A percentile compares a stretch with the other conserved stretches of the same genome.
phyloP scores from a whole-genome alignment of 2,113 vertebrate species.

The Lepus timidus region DNA sequence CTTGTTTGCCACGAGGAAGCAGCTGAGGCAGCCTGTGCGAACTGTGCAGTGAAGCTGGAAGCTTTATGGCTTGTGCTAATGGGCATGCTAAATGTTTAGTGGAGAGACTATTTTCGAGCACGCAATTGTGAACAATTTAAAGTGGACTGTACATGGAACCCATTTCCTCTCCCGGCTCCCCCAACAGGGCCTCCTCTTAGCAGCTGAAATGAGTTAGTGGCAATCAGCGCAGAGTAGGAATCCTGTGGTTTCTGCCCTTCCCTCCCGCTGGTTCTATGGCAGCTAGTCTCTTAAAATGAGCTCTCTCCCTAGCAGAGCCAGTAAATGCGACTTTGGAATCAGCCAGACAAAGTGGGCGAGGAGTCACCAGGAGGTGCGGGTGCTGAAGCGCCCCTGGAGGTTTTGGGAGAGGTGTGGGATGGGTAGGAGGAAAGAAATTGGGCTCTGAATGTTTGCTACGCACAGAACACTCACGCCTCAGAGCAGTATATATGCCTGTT shows the following conservation, averaged over 20 bases:
- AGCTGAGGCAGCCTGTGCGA: slow-evolving; percentile 33
- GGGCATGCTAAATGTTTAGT: slow-evolving; percentile 69
- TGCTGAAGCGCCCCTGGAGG: background rate
- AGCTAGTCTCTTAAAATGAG: slow-evolving; percentile 76
- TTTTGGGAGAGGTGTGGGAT: background rate
- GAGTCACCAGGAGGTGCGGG: background rate
- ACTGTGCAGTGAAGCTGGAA: slow-evolving; percentile 54
- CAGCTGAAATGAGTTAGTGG: slow-evolving; percentile 80
- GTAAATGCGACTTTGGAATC: slow-evolving; percentile 64
- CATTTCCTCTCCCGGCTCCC: slow-evolving; percentile 66
- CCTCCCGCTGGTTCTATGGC: slow-evolving; percentile 75
- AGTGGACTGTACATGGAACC: slow-evolving; percentile 80
- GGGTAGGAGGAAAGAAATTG: background rate
- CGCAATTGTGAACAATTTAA: slow-evolving; percentile 76
- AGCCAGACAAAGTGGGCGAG: slow-evolving; percentile 12
- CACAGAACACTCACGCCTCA: background rate
- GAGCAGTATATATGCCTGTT: background rate
- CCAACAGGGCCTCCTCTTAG: slow-evolving; percentile 78
- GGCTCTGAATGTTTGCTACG: background rate
- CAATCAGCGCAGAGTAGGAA: slow-evolving; percentile 76
- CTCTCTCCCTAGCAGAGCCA: slow-evolving; percentile 39
- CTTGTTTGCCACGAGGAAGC: slow-evolving; percentile 67
- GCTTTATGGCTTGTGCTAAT: slow-evolving; percentile 65
- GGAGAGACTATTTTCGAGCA: slow-evolving; percentile 72
- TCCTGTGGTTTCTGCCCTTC: slow-evolving; percentile 77